Evolutionary conservation across 1,140 invertebrate species (phyloP).

Genomic region (Tenebrio molitor): DNA sequence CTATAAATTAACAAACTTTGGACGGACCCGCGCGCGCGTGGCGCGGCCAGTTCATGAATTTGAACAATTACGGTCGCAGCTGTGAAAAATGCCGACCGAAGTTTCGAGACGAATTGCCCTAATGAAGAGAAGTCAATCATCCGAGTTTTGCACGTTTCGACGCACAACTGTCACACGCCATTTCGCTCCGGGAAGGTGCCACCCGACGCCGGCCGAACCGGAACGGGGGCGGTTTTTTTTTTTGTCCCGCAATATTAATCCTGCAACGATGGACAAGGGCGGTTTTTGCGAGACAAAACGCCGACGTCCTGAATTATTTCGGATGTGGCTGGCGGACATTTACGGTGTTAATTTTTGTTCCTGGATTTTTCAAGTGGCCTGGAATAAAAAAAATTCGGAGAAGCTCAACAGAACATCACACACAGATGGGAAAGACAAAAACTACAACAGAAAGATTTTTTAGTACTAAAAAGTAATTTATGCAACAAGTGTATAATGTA

Average conservation of each 20-base stretch:
- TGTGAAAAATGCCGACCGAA: slow-evolving; percentile 45
- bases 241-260: background rate
- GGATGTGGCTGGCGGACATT: too few relatives aligned
- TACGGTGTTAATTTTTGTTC: too few relatives aligned
- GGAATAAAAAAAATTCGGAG: too few relatives aligned
- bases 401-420: too few relatives aligned
- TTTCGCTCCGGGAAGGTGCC: background rate
- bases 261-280: background rate
- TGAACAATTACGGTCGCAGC: slow-evolving; percentile 45
- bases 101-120: slow-evolving; percentile 38
- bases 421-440: too few relatives aligned
- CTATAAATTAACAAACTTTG: slow-evolving; percentile 53
- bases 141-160: slow-evolving; percentile 4
- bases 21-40: slow-evolving; percentile 29
- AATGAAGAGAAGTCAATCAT: slow-evolving; percentile 48
- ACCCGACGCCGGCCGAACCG: background rate
- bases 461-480: too few relatives aligned
- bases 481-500: too few relatives aligned
- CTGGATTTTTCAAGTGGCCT: too few relatives aligned
- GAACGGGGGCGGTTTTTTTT: background rate
- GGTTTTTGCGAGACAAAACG: background rate
- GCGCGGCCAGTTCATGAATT: slow-evolving; percentile 44
- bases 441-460: too few relatives aligned
- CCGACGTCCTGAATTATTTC: background rate
- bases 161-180: slow-evolving; percentile 19